Base-by-base conservation (phyloP, 2,888 invertebrate species). In the Lasioglossum zephyrum region DNA sequence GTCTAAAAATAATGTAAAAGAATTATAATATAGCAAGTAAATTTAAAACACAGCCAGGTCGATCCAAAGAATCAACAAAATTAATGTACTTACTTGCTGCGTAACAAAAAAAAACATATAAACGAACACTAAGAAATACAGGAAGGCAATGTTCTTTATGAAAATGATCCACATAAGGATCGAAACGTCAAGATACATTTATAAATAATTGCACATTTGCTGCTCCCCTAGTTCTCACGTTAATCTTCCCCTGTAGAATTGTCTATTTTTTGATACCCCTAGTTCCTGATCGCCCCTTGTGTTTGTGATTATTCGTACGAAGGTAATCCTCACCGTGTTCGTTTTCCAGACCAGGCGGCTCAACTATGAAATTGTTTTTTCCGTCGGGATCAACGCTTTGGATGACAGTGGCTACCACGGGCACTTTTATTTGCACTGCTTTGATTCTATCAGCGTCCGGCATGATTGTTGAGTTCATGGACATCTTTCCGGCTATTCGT, bases 401-500 rank as follows among this genome's bases (percentile, higher is more conserved):
- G 1, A 96, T 96, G 18, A 97, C 96, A 0, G 96, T 96, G 0
- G 96, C 96, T 1, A 97, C 96, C 8, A 97, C 96, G 0, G 97
- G 96, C 4, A 97, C 96, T 73, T 96, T 94, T 81, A 96, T 96
- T 89, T 96, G 96, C 0, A 96, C 95, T 11, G 95, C 94, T 86
- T 95, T 95, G 0, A 95, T 95, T 0, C 95, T 95, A 16, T 95
- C 87, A 82, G 87, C 44, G 44, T 94, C 94, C 22, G 92, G 86
- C 74, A 91, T 91, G 66, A 92, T 85, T n/a, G 91, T 91, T 57
- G 93, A 91, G 83, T 91, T 93, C 22, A 92, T 73, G 60, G 90
- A 95, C 83, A 97, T 96, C 93, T 97, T 97, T 0, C 97, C 97
- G 57, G 97, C 96, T 82, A 96, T 96, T 92, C 96, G 96, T 63